Evolutionary conservation across 2,113 vertebrate species (phyloP).

Genomic region (Coreoperca whiteheadi): DNA sequence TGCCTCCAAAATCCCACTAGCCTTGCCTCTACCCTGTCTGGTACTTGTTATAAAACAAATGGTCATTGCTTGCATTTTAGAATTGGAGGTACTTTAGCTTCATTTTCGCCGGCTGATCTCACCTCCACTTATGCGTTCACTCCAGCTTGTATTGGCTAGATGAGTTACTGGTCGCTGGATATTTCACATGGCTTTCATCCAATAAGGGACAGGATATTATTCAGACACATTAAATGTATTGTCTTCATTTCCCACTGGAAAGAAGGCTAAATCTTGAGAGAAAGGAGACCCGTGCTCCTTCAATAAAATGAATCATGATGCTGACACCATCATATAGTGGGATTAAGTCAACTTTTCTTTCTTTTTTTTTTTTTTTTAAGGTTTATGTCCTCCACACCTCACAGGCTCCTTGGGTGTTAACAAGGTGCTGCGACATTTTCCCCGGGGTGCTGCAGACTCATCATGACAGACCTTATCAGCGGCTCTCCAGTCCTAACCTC

Average conservation of each 20-base stretch:
- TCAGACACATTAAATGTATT: not conserved
- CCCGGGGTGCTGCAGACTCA: conserved; percentile 20
- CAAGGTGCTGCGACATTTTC: conserved; percentile 31
- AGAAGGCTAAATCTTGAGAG: not conserved
- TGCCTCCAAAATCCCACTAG: not conserved
- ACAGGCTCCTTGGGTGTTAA: conserved; percentile 13
- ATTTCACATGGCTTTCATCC: not conserved
- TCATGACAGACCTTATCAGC: conserved; percentile 60
- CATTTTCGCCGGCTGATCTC: too few relatives aligned
- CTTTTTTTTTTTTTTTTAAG: not conserved
- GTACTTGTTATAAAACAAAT: not conserved
- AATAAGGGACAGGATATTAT: not conserved
- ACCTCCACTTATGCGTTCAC: not conserved
- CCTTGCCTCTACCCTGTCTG: not conserved
- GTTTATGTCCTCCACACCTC: conserved; percentile 33
- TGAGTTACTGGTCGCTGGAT: not conserved
- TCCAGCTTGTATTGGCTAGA: not conserved
- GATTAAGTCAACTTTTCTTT: not conserved
- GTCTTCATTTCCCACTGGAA: not conserved
- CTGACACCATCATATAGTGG: not conserved
- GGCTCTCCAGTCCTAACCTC: conserved; percentile 40
- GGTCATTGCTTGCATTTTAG: not conserved
- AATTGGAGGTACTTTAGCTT: not conserved
- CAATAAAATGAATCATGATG: not conserved
- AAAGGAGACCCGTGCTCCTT: not conserved